phyloP scores from a whole-genome alignment of 2,113 vertebrate genomes.

The Osmerus eperlanus region DNA sequence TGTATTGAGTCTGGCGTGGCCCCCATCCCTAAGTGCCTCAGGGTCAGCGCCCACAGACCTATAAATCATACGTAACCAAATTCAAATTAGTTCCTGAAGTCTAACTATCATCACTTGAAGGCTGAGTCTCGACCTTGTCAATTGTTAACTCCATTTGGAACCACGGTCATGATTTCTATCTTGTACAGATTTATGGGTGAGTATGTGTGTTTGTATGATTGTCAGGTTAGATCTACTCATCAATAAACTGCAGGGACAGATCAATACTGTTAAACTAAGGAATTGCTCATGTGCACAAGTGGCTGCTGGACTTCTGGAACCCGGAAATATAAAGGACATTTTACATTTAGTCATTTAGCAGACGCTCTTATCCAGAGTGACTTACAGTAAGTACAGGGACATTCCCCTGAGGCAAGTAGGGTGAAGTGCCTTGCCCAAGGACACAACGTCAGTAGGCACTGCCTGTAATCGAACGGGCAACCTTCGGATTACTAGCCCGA shows the following conservation, averaged over 20 bases:
- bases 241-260: not conserved
- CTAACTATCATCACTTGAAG: slow-evolving; percentile 7
- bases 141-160: slow-evolving; percentile 18
- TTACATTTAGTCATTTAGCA: too few species aligned
- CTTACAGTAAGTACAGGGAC: too few species aligned
- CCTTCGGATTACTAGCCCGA: too few species aligned
- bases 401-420: too few species aligned
- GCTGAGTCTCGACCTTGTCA: slow-evolving; percentile 6
- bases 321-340: not conserved
- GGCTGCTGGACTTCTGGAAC: not conserved
- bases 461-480: too few species aligned
- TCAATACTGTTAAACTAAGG: not conserved
- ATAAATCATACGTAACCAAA: slow-evolving; percentile 34
- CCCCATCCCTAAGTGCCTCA: not conserved
- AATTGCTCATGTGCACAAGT: not conserved
- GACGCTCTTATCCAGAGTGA: too few species aligned
- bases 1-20: not conserved
- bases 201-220: slow-evolving; percentile 4
- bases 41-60: slow-evolving; percentile 14
- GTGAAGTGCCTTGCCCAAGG: too few species aligned
- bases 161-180: not conserved
- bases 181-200: not conserved
- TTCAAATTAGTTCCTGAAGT: slow-evolving; percentile 28
- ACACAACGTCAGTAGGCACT: too few species aligned
- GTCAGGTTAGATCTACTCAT: not conserved